Evolutionary conservation across 2,888 invertebrate species (phyloP), one percentile per base, ranked within the genome.

Genomic region (Fragum fragum): DNA sequence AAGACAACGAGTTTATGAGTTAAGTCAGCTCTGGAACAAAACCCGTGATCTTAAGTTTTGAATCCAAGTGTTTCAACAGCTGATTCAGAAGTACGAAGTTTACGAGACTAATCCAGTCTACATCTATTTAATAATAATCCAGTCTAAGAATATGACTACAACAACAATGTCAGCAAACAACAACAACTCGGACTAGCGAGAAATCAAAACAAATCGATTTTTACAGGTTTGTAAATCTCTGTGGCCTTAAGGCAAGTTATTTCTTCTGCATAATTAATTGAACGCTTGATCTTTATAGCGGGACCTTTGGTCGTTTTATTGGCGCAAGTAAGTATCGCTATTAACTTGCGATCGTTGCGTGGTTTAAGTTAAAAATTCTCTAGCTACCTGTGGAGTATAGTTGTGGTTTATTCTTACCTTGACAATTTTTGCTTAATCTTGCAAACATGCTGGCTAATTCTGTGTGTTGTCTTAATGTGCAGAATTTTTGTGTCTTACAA

Each of bases 141-240:
- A 5, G 47, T 47, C 47, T 47, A 47, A 47, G 47, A 1, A 36
- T 36, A 36, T 6, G 28, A 26, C 57, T 1, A 57, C 57, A 26
- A 57, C 57, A 57, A 57, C 57, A 57, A 36, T 36, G 32, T 36
- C 32, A 1, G 28, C 3, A n/a, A 26, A 57, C 57, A 7, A 57
- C 57, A 26, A 57, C 57, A 57, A 57, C 57, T 26, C 1, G 26
- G 26, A 23, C n/a, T 28, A 6, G 28, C 1, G 28, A 26, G 53
- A 23, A 57, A 57, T 57, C 26, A 57, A 57, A 57, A 57, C 57
- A 57, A 57, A 57, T 57, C 57, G 26, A 57, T 57, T 57, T 26
- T 57, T 23, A 18, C 28, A 28, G 26, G 28, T 57, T 28, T 7
- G 28, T 57, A 26, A 28, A 28, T 23, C 26, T 1, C 53, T 28